Evolutionary conservation across 2,888 invertebrate species (phyloP).

Genomic region (Hirtodrosophila duncani): DNA sequence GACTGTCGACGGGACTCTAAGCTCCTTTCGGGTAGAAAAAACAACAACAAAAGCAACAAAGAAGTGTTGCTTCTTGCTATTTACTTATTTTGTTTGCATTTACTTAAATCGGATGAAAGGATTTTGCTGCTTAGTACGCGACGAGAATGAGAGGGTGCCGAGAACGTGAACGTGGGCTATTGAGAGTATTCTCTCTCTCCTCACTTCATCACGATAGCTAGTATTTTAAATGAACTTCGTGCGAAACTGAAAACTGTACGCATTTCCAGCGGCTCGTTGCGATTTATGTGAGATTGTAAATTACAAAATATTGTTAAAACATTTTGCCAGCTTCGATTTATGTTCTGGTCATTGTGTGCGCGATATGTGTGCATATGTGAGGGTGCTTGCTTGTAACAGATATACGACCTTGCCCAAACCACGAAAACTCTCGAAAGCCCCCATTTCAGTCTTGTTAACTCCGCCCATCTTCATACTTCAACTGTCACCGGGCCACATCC

Average conservation of each 20-base stretch:
- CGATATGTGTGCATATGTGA: not conserved
- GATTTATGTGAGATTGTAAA: slow-evolving; percentile 13
- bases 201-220: not conserved
- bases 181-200: slow-evolving; percentile 8
- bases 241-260: slow-evolving; percentile 31
- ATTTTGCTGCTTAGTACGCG: slow-evolving; percentile 71
- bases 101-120: slow-evolving; percentile 72
- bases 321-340: slow-evolving; percentile 23
- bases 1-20: slow-evolving; percentile 35
- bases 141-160: too few relatives aligned
- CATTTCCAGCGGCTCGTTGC: too few relatives aligned
- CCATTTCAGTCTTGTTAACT: too few relatives aligned
- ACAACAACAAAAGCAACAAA: slow-evolving; percentile 16
- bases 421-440: too few relatives aligned
- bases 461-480: slow-evolving; percentile 3
- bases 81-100: slow-evolving; percentile 71
- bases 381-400: slow-evolving; percentile 42
- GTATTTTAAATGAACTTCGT: slow-evolving; percentile 51
- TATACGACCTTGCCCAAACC: slow-evolving; percentile 27
- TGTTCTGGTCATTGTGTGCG: slow-evolving; percentile 45
- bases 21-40: slow-evolving; percentile 15
- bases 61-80: slow-evolving; percentile 70
- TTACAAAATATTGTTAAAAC: slow-evolving; percentile 12
- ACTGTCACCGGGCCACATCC: slow-evolving; percentile 53
- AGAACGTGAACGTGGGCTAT: too few relatives aligned